phyloP scores from a whole-genome alignment of 1,140 invertebrate species.

The Cotesia typhae region DNA sequence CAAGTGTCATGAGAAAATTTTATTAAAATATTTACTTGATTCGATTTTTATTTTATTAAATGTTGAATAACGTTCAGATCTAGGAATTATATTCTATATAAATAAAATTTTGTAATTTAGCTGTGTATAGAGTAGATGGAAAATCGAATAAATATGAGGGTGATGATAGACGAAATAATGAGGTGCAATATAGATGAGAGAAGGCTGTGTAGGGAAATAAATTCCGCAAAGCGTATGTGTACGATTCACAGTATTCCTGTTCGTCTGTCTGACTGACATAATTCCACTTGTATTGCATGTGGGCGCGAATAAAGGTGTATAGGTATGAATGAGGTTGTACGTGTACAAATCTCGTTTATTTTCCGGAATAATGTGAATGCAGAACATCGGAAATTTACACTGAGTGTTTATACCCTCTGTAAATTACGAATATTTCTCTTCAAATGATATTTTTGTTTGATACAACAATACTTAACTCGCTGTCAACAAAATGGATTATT shows the following conservation, averaged over 20 bases:
- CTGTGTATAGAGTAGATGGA: too few species aligned
- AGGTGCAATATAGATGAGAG: slow-evolving; percentile 1
- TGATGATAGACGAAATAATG: slow-evolving; percentile 7
- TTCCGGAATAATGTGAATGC: slow-evolving; percentile 21
- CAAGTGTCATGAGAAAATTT: too few species aligned
- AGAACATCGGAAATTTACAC: slow-evolving; percentile 39
- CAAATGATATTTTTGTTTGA: slow-evolving; percentile 12
- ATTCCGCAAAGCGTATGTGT: slow-evolving; percentile 11
- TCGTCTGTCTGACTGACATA: slow-evolving; percentile 17
- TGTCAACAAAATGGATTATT: too few species aligned
- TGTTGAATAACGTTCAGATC: too few species aligned
- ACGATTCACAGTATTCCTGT: slow-evolving; percentile 16
- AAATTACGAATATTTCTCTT: slow-evolving; percentile 42
- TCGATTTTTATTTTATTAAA: not conserved
- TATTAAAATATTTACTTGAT: slow-evolving; percentile 7
- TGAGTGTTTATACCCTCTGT: slow-evolving; percentile 34
- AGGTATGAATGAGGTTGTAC: not conserved
- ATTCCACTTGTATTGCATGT: slow-evolving; percentile 15
- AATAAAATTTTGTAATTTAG: too few species aligned
- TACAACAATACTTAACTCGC: too few species aligned
- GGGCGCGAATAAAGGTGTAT: not conserved
- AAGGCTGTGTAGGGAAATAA: not conserved
- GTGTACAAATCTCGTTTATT: slow-evolving; percentile 36
- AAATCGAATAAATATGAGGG: not conserved
- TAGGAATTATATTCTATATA: too few species aligned